These are phyloP conservation scores for Lasioglossum pauxillum DNA, from an alignment of 2,888 invertebrate genomes.

Conservation along the genomic window DNA sequence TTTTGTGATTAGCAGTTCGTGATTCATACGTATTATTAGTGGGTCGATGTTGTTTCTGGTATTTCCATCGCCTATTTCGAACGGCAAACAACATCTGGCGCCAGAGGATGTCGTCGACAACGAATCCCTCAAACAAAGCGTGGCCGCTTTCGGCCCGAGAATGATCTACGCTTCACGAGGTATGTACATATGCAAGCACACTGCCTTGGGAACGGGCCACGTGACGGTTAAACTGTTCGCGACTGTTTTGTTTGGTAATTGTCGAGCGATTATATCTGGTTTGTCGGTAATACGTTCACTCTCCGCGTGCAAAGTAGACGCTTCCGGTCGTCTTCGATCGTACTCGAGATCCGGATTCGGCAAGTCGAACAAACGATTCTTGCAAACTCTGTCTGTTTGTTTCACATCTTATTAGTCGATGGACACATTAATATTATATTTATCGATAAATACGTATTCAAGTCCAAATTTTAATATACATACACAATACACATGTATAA, in stretches of 20 bases:
- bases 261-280: conserved; percentile 22
- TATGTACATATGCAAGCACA: not conserved
- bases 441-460: too few relatives aligned
- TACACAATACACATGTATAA: too few relatives aligned
- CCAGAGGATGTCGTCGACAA: conserved; percentile 40
- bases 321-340: conserved; percentile 14
- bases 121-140: conserved; percentile 43
- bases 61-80: conserved; percentile 37
- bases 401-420: not conserved
- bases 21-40: not conserved
- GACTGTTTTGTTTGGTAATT: conserved; percentile 43
- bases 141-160: conserved; percentile 11
- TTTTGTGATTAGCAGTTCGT: not conserved
- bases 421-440: too few relatives aligned
- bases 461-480: too few relatives aligned
- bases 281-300: conserved; percentile 24
- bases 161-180: conserved; percentile 15
- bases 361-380: not conserved
- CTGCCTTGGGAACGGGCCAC: conserved; percentile 25
- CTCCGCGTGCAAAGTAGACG: conserved; percentile 23
- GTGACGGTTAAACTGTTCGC: conserved; percentile 35
- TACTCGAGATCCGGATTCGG: not conserved
- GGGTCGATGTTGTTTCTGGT: conserved; percentile 22
- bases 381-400: not conserved
- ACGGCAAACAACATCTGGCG: conserved; percentile 50